Base-by-base conservation (phyloP, 2,888 invertebrate genomes). In the Seira sanloemensis region DNA sequence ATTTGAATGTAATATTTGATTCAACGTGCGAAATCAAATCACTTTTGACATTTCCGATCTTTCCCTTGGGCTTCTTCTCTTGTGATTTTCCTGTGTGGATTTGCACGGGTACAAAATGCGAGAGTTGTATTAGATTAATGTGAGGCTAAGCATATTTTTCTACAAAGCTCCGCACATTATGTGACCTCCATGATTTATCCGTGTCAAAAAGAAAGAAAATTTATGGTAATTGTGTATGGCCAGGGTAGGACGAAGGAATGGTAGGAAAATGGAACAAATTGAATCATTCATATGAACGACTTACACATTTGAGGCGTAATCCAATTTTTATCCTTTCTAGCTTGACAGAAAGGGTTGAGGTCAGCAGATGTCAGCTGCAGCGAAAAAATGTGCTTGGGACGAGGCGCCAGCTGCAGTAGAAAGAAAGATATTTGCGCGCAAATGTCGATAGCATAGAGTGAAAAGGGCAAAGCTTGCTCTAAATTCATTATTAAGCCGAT, bases 201-300 rank as follows among this genome's bases (percentile, higher is more conserved):
- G 26, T 69, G 54, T 69, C 77, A 58, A 7, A 27, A 27, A 67
- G 68, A 24, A 54, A 58, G 25, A n/a, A 21, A 68, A 77, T 77
- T 76, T 76, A 76, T 67, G 76, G 27, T 68, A 37, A 37, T 76
- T 37, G 46, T 50, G 66, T 21, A 37, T 23, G n/a, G n/a, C n/a
- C n/a, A n/a, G n/a, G n/a, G n/a, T n/a, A n/a, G 37, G 65, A 21
- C 16, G 21, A 37, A 23, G 58, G 26, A 25, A 23, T 37, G 7
- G 37, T 12, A 9, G 37, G 37, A 37, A 12, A 37, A 37, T 37
- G 5, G 19, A 0, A n/a, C 19, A 58, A 75, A 65, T 68, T 19
- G 68, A 68, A 68, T 76, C 24, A 19, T 68, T 26, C 54, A 54
- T 76, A 12, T 1, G 12, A 23, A 50, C 9, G n/a, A 21, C 26